A percentile compares a stretch with the other conserved stretches of the same genome.
Conservation (phyloP, 2,797 vertebrate genomes). For the Halcyon chelicuti region DNA sequence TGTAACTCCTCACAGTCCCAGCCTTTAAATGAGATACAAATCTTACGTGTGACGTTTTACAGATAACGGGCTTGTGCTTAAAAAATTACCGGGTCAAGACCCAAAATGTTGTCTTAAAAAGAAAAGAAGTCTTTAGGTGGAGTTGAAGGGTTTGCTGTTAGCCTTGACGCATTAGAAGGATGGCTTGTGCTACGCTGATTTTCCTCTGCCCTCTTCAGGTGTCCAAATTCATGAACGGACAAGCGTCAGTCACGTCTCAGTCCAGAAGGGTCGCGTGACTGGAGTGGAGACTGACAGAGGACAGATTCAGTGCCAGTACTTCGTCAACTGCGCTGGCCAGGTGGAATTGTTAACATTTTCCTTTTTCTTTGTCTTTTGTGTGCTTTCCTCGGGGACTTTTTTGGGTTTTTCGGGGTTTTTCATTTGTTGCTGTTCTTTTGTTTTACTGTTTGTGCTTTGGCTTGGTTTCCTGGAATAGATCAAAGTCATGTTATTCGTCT, state of each 20-base stretch:
- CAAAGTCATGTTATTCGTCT: not conserved
- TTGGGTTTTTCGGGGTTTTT: too few species aligned
- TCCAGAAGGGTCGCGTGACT: slow-evolving; percentile 87
- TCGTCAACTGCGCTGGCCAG: slow-evolving; percentile 97
- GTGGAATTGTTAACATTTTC: slow-evolving; percentile 55
- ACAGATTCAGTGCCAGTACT: slow-evolving; percentile 90
- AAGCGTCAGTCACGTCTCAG: slow-evolving; percentile 87
- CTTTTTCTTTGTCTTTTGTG: not conserved
- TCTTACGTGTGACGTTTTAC: rapidly evolving
- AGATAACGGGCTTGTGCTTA: not conserved
- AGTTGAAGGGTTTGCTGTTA: not conserved
- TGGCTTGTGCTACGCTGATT: not conserved
- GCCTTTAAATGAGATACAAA: not conserved
- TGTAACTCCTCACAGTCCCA: not conserved
- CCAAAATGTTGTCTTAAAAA: not conserved
- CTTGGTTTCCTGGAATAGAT: not conserved
- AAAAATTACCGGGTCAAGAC: not conserved
- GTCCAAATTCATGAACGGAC: slow-evolving; percentile 92
- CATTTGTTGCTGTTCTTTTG: not conserved
- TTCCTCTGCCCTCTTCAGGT: slow-evolving; percentile 75
- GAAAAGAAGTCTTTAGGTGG: not conserved
- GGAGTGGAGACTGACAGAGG: slow-evolving; percentile 92
- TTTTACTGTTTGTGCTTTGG: not conserved
- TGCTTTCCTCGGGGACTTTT: not conserved
- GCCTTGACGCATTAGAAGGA: not conserved